Evolutionary conservation across 2,797 vertebrate species (phyloP), one percentile per base, ranked within the genome.

Genomic region (Gymnocypris eckloni): DNA sequence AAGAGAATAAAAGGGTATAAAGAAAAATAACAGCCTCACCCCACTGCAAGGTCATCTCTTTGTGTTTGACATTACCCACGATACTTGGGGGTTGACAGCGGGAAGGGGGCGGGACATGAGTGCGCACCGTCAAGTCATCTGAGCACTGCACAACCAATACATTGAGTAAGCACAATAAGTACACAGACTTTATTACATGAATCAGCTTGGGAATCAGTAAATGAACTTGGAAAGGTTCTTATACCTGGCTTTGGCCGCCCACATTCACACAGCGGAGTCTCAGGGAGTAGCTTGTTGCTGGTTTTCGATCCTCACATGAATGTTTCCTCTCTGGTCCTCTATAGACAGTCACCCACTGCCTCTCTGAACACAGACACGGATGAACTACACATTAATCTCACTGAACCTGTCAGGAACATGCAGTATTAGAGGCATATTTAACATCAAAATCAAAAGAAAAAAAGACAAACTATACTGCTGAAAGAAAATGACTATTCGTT

Each of bases 31-130:
- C 12, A 71, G 52, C 9, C 97, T 97, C 92, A 99, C 98, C 97
- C 98, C 98, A 99, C 71, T 98, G 96, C 86, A 99, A 94, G 92
- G 97, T 96, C 84, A 99, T 95, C 89, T 99, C 98, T 94, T 96
- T 97, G 95, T 99, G 98, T 94, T 97, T 98, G 79, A 97, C 96
- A 94, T 97, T 98, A 87, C 97, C 97, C 92, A 97, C 88, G 79
- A 97, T 93, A 88, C 97, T 92, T 1, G 97, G 97, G 0, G 96
- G 95, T 83, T 95, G 96, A 92, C 98, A 99, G 77, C 91, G 95
- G n/a, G 97, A 97, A 11, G 98, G 98, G 10, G 97, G 97, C 67
- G 98, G 93, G 81, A 96, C 97, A 87, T 96, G 94, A 59, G 97
- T 99, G 50, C 95, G 96, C 86, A 98, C 95, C 20, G 95, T 96